Conservation (phyloP, 2,113 vertebrate genomes). For the Cyprinodon tularosa region DNA sequence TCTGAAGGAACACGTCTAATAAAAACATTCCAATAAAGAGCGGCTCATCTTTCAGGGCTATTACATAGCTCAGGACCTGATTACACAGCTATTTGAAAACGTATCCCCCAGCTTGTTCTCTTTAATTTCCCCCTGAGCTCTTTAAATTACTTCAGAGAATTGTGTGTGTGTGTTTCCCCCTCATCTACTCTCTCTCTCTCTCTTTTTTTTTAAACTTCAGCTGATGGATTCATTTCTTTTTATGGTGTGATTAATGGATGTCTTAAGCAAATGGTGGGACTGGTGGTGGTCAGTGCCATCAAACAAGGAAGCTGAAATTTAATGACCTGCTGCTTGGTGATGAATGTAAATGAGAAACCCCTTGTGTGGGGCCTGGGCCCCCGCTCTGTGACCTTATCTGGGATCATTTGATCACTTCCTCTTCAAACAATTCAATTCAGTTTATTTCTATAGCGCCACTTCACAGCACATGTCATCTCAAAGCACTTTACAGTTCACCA, state of each 20-base stretch:
- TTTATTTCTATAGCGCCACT: too few relatives aligned
- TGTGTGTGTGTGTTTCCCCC: constrained; percentile 23
- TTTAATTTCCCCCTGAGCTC: constrained; percentile 74
- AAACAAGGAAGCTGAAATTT: constrained; percentile 62
- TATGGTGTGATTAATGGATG: constrained; percentile 67
- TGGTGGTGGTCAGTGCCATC: constrained; percentile 57
- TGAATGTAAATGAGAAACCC: constrained; percentile 58
- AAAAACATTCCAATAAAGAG: constrained; percentile 70
- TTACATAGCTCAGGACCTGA: constrained; percentile 68
- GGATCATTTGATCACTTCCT: constrained; percentile 44
- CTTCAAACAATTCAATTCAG: constrained; percentile 17
- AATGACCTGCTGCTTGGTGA: constrained; percentile 55
- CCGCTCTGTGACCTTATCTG: constrained; percentile 40
- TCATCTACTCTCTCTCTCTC: constrained; percentile 20
- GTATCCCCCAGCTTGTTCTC: constrained; percentile 71
- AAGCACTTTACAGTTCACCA: too few relatives aligned
- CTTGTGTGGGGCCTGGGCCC: constrained; percentile 15
- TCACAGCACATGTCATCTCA: too few relatives aligned
- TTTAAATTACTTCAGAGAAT: constrained; percentile 75
- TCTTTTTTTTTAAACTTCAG: constrained; percentile 24
- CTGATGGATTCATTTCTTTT: constrained; percentile 67
- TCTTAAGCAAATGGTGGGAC: constrained; percentile 58
- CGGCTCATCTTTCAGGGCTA: constrained; percentile 63
- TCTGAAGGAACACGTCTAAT: constrained; percentile 67
- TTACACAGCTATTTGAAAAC: constrained; percentile 75